Evolutionary conservation across 2,113 vertebrate genomes (phyloP), one percentile per base, ranked within the genome.

Genomic region (Notothenia coriiceps): DNA sequence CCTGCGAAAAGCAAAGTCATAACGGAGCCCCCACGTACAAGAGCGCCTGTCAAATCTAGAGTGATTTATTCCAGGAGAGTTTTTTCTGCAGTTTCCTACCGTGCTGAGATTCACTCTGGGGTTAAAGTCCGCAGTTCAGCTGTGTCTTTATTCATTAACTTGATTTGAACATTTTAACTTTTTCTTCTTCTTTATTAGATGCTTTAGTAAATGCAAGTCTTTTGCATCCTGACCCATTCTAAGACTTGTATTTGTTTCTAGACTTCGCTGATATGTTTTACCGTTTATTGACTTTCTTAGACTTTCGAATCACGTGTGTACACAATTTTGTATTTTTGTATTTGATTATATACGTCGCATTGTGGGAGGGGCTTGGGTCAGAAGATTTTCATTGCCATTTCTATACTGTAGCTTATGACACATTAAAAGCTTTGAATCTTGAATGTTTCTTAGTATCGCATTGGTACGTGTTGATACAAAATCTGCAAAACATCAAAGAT

Each of bases 1-100:
- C 20, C 78, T 78, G 70, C 54, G 79, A 89, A 86, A 78, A 83
- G 66, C 56, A 62, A 82, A 84, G 83, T 89, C 83, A 85, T 64
- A 72, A 85, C 54, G 78, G 49, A 56, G 83, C 84, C 74, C 75
- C 86, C 72, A 78, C 76, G 29, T 67, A 83, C 77, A 81, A 4
- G 67, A 61, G 63, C 4, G 60, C 73, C 33, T 64, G 79, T 90
- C 91, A 77, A n/a, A 90, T 87, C 70, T 67, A 85, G 43, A 81
- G 70, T 74, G 88, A 92, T 87, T 87, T 54, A 91, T 68, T 66
- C 60, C 22, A 22, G 22, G 22, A 22, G 22, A 22, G 22, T 22
- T 22, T 22, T 22, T 22, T 22, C 12, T 15, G 11, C n/a, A 17
- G 29, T 57, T 66, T 86, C 76, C 63, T 60, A 17, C 63, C 64